These are phyloP conservation scores for Styela clava DNA, from an alignment of 23 tunicate species.

Conservation along the genomic window DNA sequence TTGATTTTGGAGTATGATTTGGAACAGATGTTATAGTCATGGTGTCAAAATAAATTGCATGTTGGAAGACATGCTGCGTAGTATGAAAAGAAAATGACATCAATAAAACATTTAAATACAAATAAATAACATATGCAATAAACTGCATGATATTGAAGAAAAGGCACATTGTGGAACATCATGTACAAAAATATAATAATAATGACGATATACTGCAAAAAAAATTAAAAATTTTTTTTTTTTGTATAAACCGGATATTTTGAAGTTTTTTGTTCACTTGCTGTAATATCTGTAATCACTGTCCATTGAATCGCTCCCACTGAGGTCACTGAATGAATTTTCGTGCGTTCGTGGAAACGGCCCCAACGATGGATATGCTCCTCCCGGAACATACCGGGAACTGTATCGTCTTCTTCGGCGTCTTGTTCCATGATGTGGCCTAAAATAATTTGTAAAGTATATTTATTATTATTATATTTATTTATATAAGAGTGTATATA, in stretches of 20 bases:
- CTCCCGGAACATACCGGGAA: neutral
- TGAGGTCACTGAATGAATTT: slow-evolving; percentile 39
- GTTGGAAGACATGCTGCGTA: no score
- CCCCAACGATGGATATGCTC: slow-evolving; percentile 35
- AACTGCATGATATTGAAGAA: neutral
- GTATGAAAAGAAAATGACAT: no score
- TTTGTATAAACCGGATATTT: neutral
- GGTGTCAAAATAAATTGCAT: no score
- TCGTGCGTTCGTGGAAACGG: slow-evolving; percentile 63
- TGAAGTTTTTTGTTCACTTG: neutral
- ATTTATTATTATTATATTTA: no score
- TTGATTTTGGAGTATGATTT: no score
- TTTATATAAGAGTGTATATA: no score
- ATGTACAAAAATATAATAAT: neutral
- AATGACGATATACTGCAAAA: neutral
- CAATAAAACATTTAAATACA: no score
- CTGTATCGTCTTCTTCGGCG: neutral
- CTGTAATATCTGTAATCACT: slow-evolving; percentile 65
- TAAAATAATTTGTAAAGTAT: no score
- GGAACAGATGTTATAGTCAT: no score
- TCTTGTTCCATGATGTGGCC: neutral
- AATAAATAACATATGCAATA: no score
- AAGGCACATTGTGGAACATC: neutral
- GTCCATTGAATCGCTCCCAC: slow-evolving; percentile 43
- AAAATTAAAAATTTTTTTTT: no score